Percentiles rank a stretch among this genome's conserved stretches.
Conservation (phyloP, 2,797 vertebrate genomes). For the Crax fasciolata region DNA sequence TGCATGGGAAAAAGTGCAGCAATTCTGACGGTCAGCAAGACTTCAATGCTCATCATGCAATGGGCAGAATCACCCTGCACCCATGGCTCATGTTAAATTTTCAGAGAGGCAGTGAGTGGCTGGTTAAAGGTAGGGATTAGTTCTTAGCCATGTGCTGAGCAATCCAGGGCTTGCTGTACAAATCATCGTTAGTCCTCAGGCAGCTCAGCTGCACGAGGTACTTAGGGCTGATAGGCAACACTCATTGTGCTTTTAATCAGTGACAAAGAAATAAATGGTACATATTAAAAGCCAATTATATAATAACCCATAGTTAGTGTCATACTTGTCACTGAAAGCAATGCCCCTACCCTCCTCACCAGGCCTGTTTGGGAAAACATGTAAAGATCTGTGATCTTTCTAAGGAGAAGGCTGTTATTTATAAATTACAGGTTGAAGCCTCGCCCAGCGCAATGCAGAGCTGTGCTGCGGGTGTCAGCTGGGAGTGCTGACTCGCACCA, state of each 20-base stretch:
- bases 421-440: background rate
- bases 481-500: background rate
- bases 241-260: slow-evolving; percentile 75
- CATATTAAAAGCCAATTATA: slow-evolving; percentile 78
- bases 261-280: slow-evolving; percentile 77
- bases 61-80: too few relatives aligned
- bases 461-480: background rate
- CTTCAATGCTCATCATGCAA: background rate
- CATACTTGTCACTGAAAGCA: slow-evolving; percentile 62
- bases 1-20: background rate
- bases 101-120: background rate
- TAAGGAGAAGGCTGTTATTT: slow-evolving; percentile 4
- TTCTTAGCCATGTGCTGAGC: slow-evolving; percentile 69
- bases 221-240: slow-evolving; percentile 72
- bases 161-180: slow-evolving; percentile 62
- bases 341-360: background rate
- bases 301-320: slow-evolving; percentile 74
- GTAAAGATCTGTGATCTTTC: slow-evolving; percentile 33
- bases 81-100: background rate
- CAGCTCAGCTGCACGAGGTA: slow-evolving; percentile 69
- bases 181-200: slow-evolving; percentile 70
- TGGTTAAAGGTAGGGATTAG: slow-evolving; percentile 4
- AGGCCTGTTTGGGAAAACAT: slow-evolving; percentile 59
- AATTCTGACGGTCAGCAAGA: background rate
- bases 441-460: background rate